Evolutionary conservation across 2,113 vertebrate genomes (phyloP), one percentile per base, ranked within the genome.

Genomic region (Thalassarche chlororhynchos): DNA sequence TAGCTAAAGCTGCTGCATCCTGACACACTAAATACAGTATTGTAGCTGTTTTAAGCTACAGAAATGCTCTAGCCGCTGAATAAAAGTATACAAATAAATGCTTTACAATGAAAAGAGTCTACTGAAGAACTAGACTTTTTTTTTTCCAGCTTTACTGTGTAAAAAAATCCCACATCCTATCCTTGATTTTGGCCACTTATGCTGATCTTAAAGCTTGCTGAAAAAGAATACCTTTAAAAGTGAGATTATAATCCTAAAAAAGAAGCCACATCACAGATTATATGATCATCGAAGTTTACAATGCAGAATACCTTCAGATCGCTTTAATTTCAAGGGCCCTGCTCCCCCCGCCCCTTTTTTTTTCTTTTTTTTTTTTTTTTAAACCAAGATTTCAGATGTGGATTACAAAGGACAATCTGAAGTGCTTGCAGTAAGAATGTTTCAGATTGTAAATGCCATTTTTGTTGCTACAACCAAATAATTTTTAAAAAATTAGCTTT

Each of bases 281-380:
- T 3, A 79, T 16, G 14, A 65, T 15, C 23, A 34, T 54, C 4
- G 1, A 64, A 46, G 10, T 21, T 57, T 46, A 25, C 49, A 54
- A 47, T n/a, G 51, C 83, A 14, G 26, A 87, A 36, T 38, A 78
- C n/a, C 31, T 87, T 72, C 51, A 66, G 25, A 46, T 38, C 0
- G 1, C 31, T 72, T 74, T 20, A 32, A 40, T 47, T 65, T 42
- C 58, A 70, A 80, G 18, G 1, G 0, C 7, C 13, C 46, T 72
- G 44, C 16, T 46, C 5, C 19, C 1, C 6, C 14, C 12, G 3
- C 8, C 10, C 8, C 5, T 1, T 13, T 9, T 28, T 17, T 46
- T 19, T 16, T 34, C 31, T 26, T 44, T n/a, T 31, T 52, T 36
- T 36, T 40, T n/a, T 42, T 38, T 44, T 26, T n/a, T 49, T 3